These are phyloP conservation scores for Hirudo medicinalis DNA, from an alignment of 1,140 invertebrate genomes.

Conservation along the genomic window DNA sequence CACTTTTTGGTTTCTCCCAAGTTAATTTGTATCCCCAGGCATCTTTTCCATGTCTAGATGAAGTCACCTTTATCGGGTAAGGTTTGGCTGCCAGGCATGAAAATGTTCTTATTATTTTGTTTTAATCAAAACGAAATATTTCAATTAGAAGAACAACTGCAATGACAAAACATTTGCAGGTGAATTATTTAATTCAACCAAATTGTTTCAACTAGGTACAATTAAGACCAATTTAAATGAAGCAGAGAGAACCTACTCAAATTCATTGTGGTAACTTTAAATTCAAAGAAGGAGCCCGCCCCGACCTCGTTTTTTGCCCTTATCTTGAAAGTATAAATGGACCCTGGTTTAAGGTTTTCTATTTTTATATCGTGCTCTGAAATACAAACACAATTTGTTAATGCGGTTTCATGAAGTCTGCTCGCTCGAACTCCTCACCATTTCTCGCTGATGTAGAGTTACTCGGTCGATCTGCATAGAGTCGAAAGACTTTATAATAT, in stretches of 20 bases:
- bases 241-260: constrained; percentile 12
- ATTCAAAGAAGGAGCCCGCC: constrained; percentile 44
- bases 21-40: constrained; percentile 17
- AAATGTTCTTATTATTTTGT: background rate
- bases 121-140: background rate
- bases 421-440: no score
- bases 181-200: no score
- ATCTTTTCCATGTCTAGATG: constrained; percentile 17
- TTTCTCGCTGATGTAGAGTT: no score
- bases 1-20: constrained; percentile 22
- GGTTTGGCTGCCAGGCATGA: constrained; percentile 13
- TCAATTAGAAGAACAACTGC: background rate
- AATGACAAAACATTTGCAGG: background rate
- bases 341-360: constrained; percentile 61
- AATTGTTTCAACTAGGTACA: no score
- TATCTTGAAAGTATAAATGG: constrained; percentile 67
- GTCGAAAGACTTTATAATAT: background rate
- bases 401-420: background rate
- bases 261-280: constrained; percentile 12
- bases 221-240: no score
- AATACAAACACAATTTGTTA: background rate
- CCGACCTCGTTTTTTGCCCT: constrained; percentile 71
- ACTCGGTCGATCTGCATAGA: background rate
- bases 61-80: constrained; percentile 19
- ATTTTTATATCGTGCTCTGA: constrained; percentile 35